Evolutionary conservation across 2,888 invertebrate species (phyloP).

Genomic region (Philaethria dido): DNA sequence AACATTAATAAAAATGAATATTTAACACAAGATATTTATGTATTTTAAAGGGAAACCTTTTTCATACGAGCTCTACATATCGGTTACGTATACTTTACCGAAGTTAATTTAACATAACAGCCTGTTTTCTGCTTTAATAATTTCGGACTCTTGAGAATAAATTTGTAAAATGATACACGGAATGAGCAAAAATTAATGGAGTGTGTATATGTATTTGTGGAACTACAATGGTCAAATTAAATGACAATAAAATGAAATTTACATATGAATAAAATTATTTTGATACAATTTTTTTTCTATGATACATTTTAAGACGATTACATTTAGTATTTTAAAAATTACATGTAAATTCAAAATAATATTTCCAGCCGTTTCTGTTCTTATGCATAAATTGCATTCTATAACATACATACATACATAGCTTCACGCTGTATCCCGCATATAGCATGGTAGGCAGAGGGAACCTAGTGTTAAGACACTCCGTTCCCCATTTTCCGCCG

Average conservation of each 20-base stretch:
- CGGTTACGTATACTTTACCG: background rate
- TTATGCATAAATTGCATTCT: too few relatives aligned
- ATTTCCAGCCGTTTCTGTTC: too few relatives aligned
- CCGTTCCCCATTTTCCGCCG: too few relatives aligned
- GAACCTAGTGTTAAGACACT: too few relatives aligned
- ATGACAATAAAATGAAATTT: background rate
- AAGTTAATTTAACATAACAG: slow-evolving; percentile 5
- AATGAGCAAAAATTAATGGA: background rate
- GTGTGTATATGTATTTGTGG: background rate
- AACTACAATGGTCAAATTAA: background rate
- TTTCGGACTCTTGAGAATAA: slow-evolving; percentile 15
- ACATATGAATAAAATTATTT: background rate
- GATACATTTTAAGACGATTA: too few relatives aligned
- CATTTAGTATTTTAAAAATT: too few relatives aligned
- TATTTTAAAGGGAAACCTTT: slow-evolving; percentile 9
- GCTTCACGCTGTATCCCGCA: too few relatives aligned
- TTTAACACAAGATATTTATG: background rate
- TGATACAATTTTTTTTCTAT: too few relatives aligned
- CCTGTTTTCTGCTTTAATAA: slow-evolving; percentile 3
- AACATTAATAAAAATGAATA: background rate
- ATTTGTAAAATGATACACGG: background rate
- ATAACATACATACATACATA: too few relatives aligned
- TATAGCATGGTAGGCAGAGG: too few relatives aligned
- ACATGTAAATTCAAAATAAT: too few relatives aligned
- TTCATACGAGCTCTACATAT: background rate